phyloP scores from a whole-genome alignment of 2,113 vertebrate species.

The Trinectes maculatus region DNA sequence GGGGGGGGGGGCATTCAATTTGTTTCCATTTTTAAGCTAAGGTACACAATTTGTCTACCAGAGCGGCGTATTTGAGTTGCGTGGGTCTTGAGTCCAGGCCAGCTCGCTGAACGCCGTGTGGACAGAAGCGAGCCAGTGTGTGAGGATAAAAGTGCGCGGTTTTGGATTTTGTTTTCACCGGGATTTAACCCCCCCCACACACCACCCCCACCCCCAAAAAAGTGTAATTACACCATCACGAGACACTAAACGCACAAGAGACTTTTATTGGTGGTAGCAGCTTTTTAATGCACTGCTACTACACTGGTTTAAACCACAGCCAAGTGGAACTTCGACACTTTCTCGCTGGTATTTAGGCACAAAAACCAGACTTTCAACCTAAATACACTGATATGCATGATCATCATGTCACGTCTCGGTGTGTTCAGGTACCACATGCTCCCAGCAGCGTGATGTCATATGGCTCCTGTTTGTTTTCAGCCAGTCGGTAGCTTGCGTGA shows the following conservation, averaged over 20 bases:
- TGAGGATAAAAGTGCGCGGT: not conserved
- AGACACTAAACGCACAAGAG: not conserved
- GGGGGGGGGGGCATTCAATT: conserved; percentile 34
- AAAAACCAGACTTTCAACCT: no score
- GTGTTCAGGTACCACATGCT: no score
- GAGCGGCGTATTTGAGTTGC: conserved; percentile 39
- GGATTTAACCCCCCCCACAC: no score
- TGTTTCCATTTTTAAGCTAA: conserved; percentile 68
- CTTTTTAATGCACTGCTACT: not conserved
- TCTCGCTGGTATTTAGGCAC: no score
- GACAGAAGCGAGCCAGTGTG: not conserved
- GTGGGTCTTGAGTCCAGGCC: conserved; percentile 12
- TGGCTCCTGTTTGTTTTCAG: no score
- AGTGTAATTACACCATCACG: conserved; percentile 1
- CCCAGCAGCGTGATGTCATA: no score
- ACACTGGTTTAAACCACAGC: not conserved
- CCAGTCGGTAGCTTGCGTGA: conserved; percentile 26
- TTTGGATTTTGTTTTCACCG: conserved; percentile 13
- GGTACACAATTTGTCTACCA: conserved; percentile 64
- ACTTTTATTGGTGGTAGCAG: conserved; percentile 1
- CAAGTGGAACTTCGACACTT: no score
- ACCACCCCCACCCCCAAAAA: not conserved
- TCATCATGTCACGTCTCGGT: no score
- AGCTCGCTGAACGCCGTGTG: conserved; percentile 8
- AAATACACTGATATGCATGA: no score